Evolutionary conservation across 2,113 vertebrate species (phyloP), one percentile per base, ranked within the genome.

Genomic region (Neogobius melanostomus): DNA sequence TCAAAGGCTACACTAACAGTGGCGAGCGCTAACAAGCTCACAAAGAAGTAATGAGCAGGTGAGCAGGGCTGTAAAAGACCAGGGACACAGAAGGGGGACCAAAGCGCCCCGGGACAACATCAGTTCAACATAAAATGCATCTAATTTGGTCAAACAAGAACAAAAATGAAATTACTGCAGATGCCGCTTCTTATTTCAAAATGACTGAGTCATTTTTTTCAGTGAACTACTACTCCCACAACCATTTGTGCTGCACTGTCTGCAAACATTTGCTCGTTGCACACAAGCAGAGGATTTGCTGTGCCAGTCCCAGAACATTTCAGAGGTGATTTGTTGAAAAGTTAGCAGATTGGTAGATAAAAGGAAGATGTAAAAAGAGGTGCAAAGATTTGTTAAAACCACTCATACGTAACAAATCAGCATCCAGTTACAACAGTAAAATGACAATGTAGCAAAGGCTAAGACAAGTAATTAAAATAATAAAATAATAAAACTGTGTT

Each of bases 41-140:
- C 70, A 74, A 71, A 79, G 74, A 60, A 74, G 64, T 89, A 89
- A 90, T 78, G 87, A 88, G 85, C 82, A 81, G 80, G 80, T 85
- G 82, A 88, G 74, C 62, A 54, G 17, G 70, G 61, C 81, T 17
- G 71, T 81, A 78, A 87, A 89, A 85, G 43, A 68, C 28, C 52
- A 10, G 62, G 54, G 52, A 78, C 5, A 80, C 56, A 60, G 59
- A 76, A 66, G 52, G 68, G 59, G 70, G 68, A 36, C 17, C 51
- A 71, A 82, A 74, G 42, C 45, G 75, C 76, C 79, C 44, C 11
- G 1, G 79, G 85, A 66, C 69, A 75, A 43, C 11, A 59, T 68
- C 44, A 69, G 66, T 8, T 51, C 46, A 69, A 53, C 36, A 50
- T 36, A 5, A 36, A 36, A 36, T 36, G 28, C 28, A 36, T 36